A percentile compares a stretch with the other conserved stretches of the same genome.
phyloP scores from a whole-genome alignment of 2,113 vertebrate genomes.

The Chunga burmeisteri region DNA sequence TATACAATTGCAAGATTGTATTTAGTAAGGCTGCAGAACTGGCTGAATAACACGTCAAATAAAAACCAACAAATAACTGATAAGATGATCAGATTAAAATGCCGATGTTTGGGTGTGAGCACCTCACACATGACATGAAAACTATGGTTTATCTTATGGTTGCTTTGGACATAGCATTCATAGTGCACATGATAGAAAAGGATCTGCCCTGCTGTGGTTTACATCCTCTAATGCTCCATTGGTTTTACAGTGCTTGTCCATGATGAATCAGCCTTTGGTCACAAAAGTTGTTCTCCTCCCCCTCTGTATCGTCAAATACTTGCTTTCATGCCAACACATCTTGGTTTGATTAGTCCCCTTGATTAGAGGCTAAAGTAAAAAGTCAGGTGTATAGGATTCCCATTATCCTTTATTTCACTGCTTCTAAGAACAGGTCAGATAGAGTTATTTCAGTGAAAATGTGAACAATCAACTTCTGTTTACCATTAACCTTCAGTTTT shows the following conservation, averaged over 20 bases:
- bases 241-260: neutral
- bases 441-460: conserved; percentile 57
- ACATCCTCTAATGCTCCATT: neutral
- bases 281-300: conserved; percentile 6
- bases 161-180: neutral
- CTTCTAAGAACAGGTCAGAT: conserved; percentile 63
- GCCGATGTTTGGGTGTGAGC: neutral
- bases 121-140: neutral
- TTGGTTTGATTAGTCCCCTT: conserved; percentile 74
- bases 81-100: neutral
- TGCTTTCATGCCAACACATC: conserved; percentile 45
- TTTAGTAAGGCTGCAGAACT: neutral
- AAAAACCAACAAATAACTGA: neutral
- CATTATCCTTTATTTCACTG: conserved; percentile 59
- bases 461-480: conserved; percentile 79
- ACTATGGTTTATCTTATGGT: neutral
- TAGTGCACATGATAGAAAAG: neutral
- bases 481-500: conserved; percentile 74
- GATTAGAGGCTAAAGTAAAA: conserved; percentile 66
- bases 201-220: neutral
- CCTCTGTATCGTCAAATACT: neutral
- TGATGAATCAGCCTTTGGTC: conserved; percentile 3
- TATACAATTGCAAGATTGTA: neutral
- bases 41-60: neutral
- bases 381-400: conserved; percentile 73